A percentile compares a stretch with the other conserved stretches of the same genome.
phyloP scores from a whole-genome alignment of 30 jellyfish, hydroid and myxozoan genomes.

The Aurelia sp. region DNA sequence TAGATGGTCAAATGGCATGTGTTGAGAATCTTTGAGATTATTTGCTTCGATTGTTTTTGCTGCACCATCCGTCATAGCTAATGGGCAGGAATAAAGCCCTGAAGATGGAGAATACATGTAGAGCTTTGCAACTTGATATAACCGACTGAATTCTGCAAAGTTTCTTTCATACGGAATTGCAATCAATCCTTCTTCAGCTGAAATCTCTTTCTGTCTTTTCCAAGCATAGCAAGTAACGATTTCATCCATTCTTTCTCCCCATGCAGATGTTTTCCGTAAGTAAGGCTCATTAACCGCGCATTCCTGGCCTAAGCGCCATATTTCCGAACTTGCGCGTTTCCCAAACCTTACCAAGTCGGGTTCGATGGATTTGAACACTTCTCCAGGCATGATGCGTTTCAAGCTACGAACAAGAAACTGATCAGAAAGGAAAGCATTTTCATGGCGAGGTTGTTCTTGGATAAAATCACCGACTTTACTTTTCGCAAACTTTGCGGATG shows the following conservation, averaged over 20 bases:
- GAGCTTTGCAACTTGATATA: constrained; percentile 87
- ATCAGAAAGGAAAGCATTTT: constrained; percentile 72
- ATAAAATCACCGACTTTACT: constrained; percentile 71
- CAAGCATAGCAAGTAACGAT: constrained; percentile 84
- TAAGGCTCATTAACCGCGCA: constrained; percentile 79
- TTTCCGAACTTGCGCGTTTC: constrained; percentile 61
- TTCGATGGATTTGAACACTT: constrained; percentile 31
- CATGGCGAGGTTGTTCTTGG: constrained; percentile 76
- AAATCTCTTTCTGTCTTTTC: constrained; percentile 78
- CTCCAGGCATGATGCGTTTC: constrained; percentile 53
- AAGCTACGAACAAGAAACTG: constrained; percentile 40
- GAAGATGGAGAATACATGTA: constrained; percentile 77
- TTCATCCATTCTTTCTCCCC: constrained; percentile 87
- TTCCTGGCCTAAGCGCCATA: constrained; percentile 71
- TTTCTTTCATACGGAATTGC: constrained; percentile 86
- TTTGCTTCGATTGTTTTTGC: constrained; percentile 80
- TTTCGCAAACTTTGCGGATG: constrained; percentile 9
- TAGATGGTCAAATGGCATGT: constrained; percentile 54
- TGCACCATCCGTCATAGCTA: constrained; percentile 99
- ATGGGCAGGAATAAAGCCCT: constrained; percentile 93
- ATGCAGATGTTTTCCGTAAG: constrained; percentile 80
- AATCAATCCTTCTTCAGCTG: constrained; percentile 86
- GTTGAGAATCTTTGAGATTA: constrained; percentile 34
- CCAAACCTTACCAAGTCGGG: constrained; percentile 77
- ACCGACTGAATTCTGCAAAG: constrained; percentile 75